phyloP scores from a whole-genome alignment of 2,888 invertebrate genomes.

The Acleris holmiana region DNA sequence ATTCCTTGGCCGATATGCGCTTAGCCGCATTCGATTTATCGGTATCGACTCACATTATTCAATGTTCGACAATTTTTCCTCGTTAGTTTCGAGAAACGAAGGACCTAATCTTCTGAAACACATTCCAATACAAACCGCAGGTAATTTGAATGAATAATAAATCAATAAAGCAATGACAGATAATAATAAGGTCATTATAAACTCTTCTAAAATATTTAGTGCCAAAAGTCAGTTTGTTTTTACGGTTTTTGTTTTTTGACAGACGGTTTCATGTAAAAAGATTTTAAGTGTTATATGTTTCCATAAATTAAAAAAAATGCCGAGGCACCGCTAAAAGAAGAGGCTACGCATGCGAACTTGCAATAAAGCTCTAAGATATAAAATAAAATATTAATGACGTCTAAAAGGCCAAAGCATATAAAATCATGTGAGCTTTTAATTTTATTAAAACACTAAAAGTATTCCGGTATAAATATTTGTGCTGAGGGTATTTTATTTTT shows the following conservation, averaged over 20 bases:
- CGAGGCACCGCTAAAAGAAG: too few relatives aligned
- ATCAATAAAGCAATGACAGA: background rate
- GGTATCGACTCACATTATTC: conserved; percentile 57
- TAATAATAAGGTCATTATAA: background rate
- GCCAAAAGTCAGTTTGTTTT: too few relatives aligned
- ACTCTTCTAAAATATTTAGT: too few relatives aligned
- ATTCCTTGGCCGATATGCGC: conserved; percentile 73
- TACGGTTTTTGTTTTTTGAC: background rate
- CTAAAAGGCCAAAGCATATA: conserved; percentile 21
- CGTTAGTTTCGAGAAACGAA: conserved; percentile 23
- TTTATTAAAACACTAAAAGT: conserved; percentile 24
- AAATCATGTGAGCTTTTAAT: conserved; percentile 22
- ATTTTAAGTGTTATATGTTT: too few relatives aligned
- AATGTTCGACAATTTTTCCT: conserved; percentile 56
- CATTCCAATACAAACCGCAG: conserved; percentile 12
- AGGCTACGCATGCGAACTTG: too few relatives aligned
- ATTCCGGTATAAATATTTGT: conserved; percentile 7
- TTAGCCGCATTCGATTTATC: conserved; percentile 63
- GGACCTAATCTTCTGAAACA: conserved; percentile 6
- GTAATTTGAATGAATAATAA: background rate
- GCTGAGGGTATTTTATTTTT: background rate
- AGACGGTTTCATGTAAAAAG: too few relatives aligned
- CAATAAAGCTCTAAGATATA: background rate
- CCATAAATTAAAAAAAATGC: too few relatives aligned
- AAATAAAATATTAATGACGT: conserved; percentile 29